Evolutionary conservation across 2,888 invertebrate species (phyloP).

Genomic region (Erebia palarica): DNA sequence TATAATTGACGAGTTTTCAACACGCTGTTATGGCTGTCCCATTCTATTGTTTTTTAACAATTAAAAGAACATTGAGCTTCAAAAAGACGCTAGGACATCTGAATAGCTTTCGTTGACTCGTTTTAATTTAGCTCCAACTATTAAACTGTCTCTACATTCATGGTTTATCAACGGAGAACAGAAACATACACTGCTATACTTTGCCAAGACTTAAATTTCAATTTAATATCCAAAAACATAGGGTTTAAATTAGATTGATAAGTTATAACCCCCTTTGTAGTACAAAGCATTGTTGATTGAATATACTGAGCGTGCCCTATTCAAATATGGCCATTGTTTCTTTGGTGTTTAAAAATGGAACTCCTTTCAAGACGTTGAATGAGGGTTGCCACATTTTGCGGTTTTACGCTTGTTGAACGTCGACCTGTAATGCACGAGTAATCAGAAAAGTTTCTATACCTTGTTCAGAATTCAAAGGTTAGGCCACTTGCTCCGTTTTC

Average conservation of each 20-base stretch:
- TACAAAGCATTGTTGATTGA: conserved; percentile 66
- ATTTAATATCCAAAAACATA: background rate
- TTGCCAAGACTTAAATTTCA: background rate
- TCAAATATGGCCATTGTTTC: conserved; percentile 71
- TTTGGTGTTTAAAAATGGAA: conserved; percentile 60
- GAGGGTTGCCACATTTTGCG: conserved; percentile 38
- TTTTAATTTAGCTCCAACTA: conserved; percentile 54
- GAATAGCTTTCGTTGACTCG: conserved; percentile 49
- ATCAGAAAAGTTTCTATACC: conserved; percentile 24
- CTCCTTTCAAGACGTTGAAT: conserved; percentile 54
- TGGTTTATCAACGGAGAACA: background rate
- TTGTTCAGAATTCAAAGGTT: background rate
- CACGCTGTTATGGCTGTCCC: too few relatives aligned
- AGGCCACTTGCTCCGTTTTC: conserved; percentile 6
- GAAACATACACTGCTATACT: conserved; percentile 15
- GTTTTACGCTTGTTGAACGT: conserved; percentile 31
- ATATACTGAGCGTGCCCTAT: conserved; percentile 62
- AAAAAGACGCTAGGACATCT: conserved; percentile 49
- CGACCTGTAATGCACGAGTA: conserved; percentile 27
- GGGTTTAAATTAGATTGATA: conserved; percentile 22
- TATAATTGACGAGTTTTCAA: conserved; percentile 19
- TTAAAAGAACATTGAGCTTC: conserved; percentile 44
- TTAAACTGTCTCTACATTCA: conserved; percentile 51
- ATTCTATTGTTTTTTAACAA: conserved; percentile 38
- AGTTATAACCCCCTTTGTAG: conserved; percentile 17